These are phyloP conservation scores for Cyaniris semiargus DNA, from an alignment of 2,888 invertebrate species.

Conservation along the genomic window DNA sequence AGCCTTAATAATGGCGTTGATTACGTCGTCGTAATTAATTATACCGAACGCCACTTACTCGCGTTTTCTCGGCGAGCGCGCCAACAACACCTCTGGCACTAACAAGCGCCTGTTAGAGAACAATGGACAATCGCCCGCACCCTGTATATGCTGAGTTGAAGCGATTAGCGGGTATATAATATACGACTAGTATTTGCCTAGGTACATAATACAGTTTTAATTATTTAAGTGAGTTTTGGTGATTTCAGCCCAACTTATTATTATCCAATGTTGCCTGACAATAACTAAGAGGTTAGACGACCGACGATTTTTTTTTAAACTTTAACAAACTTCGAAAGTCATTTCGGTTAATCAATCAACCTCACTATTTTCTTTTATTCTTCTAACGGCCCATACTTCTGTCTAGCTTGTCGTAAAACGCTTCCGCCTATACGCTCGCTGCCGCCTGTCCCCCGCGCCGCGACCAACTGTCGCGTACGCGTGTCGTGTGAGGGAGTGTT, in stretches of 20 bases:
- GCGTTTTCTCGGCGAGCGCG: constrained; percentile 60
- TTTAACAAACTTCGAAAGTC: not conserved
- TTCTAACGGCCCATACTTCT: not conserved
- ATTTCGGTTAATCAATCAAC: not conserved
- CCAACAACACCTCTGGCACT: constrained; percentile 65
- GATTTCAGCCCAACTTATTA: not conserved
- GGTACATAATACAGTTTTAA: not conserved
- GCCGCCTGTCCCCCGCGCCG: constrained; percentile 38
- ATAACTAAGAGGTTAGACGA: too few species aligned
- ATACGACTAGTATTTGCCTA: too few species aligned
- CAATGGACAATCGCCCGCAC: constrained; percentile 70
- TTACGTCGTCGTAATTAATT: constrained; percentile 41
- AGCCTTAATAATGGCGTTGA: constrained; percentile 32
- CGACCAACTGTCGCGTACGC: constrained; percentile 60
- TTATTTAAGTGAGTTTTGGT: not conserved
- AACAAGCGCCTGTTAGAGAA: constrained; percentile 77
- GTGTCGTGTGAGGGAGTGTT: constrained; percentile 77
- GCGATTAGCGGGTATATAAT: not conserved
- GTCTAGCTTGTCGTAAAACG: not conserved
- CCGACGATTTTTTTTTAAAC: too few species aligned
- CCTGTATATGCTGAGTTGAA: constrained; percentile 43
- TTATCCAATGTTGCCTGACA: not conserved
- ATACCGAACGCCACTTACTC: constrained; percentile 52
- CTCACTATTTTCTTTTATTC: not conserved
- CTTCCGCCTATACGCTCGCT: not conserved